phyloP scores from a whole-genome alignment of 2,888 invertebrate species.

The Pandemis corylana region DNA sequence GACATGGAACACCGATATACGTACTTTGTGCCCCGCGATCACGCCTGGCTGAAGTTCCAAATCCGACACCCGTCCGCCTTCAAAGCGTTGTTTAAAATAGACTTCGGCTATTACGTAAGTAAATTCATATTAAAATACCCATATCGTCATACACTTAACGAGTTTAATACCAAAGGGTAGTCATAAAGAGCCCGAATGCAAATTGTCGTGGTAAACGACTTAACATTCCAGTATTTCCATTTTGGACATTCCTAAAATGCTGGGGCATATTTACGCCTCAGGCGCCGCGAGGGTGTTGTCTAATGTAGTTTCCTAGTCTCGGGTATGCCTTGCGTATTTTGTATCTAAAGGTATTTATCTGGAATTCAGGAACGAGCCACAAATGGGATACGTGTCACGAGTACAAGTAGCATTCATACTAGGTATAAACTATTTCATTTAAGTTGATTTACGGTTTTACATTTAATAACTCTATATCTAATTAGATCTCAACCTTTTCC shows the following conservation, averaged over 20 bases:
- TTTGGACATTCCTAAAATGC: constrained; percentile 39
- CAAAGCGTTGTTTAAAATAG: constrained; percentile 93
- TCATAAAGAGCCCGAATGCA: constrained; percentile 27
- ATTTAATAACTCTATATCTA: not conserved
- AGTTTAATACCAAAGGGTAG: constrained; percentile 31
- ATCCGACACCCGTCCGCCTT: constrained; percentile 91
- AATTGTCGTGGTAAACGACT: constrained; percentile 38
- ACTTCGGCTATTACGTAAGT: constrained; percentile 91
- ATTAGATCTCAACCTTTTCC: not conserved
- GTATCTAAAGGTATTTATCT: constrained; percentile 7
- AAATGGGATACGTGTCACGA: not conserved
- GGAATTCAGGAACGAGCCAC: constrained; percentile 8
- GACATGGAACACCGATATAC: constrained; percentile 92
- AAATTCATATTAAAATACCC: constrained; percentile 24
- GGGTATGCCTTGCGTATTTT: constrained; percentile 20
- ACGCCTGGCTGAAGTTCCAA: constrained; percentile 93
- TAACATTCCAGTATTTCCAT: constrained; percentile 40
- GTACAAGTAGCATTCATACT: not conserved
- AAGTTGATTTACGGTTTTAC: too few relatives aligned
- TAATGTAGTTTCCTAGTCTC: constrained; percentile 41
- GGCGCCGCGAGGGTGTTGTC: constrained; percentile 35
- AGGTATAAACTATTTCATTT: not conserved
- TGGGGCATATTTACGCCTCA: constrained; percentile 37
- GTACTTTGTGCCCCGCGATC: constrained; percentile 95
- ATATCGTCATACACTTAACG: constrained; percentile 16